Evolutionary conservation across 1,140 invertebrate genomes (phyloP), one percentile per base, ranked within the genome.

Genomic region (Pachypeltis micranthus): DNA sequence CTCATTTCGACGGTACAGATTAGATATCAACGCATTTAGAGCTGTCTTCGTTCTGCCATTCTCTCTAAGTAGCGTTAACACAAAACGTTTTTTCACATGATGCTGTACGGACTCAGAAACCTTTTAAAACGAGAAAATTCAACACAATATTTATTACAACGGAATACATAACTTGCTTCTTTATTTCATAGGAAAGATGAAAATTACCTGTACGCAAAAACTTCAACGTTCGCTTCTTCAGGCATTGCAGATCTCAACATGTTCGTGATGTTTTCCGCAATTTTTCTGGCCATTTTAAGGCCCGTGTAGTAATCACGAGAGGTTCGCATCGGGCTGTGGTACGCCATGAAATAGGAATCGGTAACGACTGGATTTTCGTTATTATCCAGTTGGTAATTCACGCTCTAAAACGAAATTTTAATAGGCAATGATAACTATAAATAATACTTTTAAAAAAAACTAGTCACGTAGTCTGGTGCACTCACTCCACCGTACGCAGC

Each of bases 221-320:
- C 92, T 76, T 88, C 84, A 39, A 89, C 80, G 2, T 79, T 76
- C 19, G 76, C 77, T 26, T 71, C 67, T 1, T 72, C 71, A 63
- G 73, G 72, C 2, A 85, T 67, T 66, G 81, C 78, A 0, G 68
- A 70, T 66, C 87, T 86, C 7, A 97, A 75, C 66, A 84, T 90
- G 12, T 80, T 72, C 0, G 91, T 91, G 12, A 98, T 85, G 72
- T 95, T 93, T 0, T 84, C 79, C 0, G 91, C 81, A 24, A 98
- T 81, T 1, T 76, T 73, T 69, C 93, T 77, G 0, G 95, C 92
- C 23, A 85, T 83, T 68, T 85, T 80, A 71, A 99, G 76, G 0
- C 94, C 90, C 62, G 85, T 81, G 65, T 94, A 98, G 74, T 93
- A 99, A 75, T 99, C 96, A 21, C 79, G 74, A 0, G 93, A 96